phyloP scores from a whole-genome alignment of 2,797 vertebrate species.

The Gambelia wislizenii region DNA sequence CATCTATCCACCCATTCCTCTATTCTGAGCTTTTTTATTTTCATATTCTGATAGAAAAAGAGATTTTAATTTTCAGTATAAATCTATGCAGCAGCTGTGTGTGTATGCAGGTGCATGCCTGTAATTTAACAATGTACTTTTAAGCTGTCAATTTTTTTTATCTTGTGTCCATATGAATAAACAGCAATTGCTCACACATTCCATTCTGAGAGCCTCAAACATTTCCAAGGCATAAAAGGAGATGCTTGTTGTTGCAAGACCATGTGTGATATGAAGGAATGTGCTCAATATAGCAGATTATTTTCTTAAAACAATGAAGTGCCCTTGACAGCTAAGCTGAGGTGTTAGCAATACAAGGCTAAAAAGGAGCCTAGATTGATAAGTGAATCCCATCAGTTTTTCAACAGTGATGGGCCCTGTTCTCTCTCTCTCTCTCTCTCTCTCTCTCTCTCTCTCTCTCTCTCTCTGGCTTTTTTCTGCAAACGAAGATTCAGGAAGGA shows the following conservation, averaged over 20 bases:
- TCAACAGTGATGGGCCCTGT: neutral
- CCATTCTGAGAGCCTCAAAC: slow-evolving; percentile 45
- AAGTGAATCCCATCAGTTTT: neutral
- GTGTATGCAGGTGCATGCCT: slow-evolving; percentile 22
- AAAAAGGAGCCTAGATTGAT: neutral
- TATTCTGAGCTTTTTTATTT: slow-evolving; percentile 10
- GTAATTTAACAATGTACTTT: slow-evolving; percentile 65
- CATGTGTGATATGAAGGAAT: slow-evolving; percentile 54
- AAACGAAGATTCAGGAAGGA: too few relatives aligned
- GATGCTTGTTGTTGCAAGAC: slow-evolving; percentile 42
- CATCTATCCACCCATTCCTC: neutral
- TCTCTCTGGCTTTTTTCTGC: too few relatives aligned
- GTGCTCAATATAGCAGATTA: slow-evolving; percentile 31
- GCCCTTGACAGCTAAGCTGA: neutral
- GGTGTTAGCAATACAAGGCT: slow-evolving; percentile 49
- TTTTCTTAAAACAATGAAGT: slow-evolving; percentile 30
- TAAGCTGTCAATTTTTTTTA: slow-evolving; percentile 55
- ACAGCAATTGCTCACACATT: slow-evolving; percentile 34
- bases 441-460: too few relatives aligned
- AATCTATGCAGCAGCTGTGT: slow-evolving; percentile 42
- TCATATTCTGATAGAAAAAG: slow-evolving; percentile 48
- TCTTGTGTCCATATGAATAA: slow-evolving; percentile 34
- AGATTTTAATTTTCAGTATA: slow-evolving; percentile 40
- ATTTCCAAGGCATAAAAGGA: slow-evolving; percentile 47
- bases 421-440: too few relatives aligned